Evolutionary conservation across 2,113 vertebrate genomes (phyloP), one percentile per base, ranked within the genome.

Genomic region (Cyanocitta stelleri): DNA sequence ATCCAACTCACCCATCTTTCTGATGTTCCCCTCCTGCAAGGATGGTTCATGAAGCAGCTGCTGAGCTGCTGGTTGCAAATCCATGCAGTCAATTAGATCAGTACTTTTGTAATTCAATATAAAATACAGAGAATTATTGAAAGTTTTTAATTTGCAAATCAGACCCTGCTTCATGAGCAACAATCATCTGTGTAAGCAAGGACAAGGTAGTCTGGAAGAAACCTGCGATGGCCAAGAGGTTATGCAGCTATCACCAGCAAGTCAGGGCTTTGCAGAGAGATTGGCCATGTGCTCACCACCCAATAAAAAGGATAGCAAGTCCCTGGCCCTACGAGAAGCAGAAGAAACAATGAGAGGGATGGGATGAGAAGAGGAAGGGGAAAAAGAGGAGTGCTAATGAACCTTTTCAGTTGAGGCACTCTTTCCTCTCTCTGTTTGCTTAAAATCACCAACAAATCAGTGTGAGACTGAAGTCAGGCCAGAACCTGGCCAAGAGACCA

Each of bases 61-160:
- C 83, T 88, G 71, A 96, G 89, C n/a, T 87, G 49, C 79, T 92
- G 68, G n/a, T 43, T 90, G 86, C 68, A 87, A 95, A 86, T 86
- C 39, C 64, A 71, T 27, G 33, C 64, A 81, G 58, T 48, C 68
- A 77, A 68, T 74, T 73, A 64, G 56, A 90, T 46, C 12, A 2
- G 72, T 58, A 51, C 15, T 90, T 80, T 67, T 67, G 69, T 46
- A 93, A 89, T 24, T 69, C 63, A 58, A 7, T 39, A 80, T 10
- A 83, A 71, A 86, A 88, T 21, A 95, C 10, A 74, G 13, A 80
- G 79, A 80, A 80, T 32, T 73, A 90, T 1, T 88, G 23, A 21
- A 77, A 49, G 66, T 39, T 77, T 39, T 30, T 63, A 55, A 71
- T 88, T 77, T 88, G 37, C 16, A 86, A 73, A 77, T 74, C 68